Percentiles rank a stretch among this genome's conserved stretches.
Evolutionary conservation across 2,888 invertebrate species (phyloP).

Genomic region (Brachylomia viminalis): DNA sequence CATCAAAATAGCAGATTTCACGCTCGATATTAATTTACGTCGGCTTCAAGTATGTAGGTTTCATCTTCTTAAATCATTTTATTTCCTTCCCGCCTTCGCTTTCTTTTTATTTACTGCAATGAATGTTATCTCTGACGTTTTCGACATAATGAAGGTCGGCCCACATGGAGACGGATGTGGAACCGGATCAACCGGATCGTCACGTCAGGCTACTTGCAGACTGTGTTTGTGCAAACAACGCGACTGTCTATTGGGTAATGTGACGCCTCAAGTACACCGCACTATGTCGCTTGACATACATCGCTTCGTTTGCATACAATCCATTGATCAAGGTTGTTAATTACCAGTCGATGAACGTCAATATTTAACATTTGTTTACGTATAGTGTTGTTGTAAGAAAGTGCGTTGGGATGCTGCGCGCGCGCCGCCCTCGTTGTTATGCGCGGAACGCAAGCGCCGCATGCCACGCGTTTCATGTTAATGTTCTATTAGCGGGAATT

Average conservation of each 20-base stretch:
- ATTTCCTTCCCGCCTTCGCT: conserved; percentile 14
- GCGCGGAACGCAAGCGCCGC: conserved; percentile 28
- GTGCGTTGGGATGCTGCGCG: conserved; percentile 45
- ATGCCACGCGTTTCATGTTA: conserved; percentile 28
- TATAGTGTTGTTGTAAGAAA: conserved; percentile 22
- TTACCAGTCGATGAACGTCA: conserved; percentile 7
- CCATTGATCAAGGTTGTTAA: not conserved
- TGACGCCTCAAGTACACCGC: conserved; percentile 6
- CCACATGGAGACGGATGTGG: conserved; percentile 36
- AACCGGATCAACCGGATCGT: conserved; percentile 31
- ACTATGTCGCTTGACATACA: conserved; percentile 20
- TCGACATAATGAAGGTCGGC: conserved; percentile 19
- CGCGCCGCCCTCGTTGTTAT: conserved; percentile 28
- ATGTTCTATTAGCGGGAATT: conserved; percentile 31
- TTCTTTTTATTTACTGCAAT: conserved; percentile 40
- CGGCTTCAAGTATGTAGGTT: not conserved
- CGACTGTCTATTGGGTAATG: conserved; percentile 3
- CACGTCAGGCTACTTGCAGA: not conserved
- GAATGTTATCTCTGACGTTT: conserved; percentile 18
- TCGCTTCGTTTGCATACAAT: not conserved
- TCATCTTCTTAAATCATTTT: not conserved
- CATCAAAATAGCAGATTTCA: conserved; percentile 6
- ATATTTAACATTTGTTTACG: conserved; percentile 5
- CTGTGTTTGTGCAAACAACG: conserved; percentile 12
- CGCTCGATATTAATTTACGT: conserved; percentile 4